Base-by-base conservation (phyloP, 2,797 vertebrate species). In the Enteromius argenteus region DNA sequence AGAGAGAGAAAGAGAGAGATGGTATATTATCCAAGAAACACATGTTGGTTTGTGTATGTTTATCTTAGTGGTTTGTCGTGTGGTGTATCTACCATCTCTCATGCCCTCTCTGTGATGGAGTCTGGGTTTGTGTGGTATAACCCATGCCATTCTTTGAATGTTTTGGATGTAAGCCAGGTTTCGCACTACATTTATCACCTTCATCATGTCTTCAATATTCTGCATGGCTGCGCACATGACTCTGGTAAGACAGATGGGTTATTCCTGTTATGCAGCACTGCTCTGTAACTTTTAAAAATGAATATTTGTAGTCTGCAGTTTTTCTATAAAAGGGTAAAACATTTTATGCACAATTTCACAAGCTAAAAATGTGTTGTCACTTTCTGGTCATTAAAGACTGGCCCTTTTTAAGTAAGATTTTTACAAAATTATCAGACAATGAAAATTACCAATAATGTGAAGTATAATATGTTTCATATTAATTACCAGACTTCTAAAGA, bases 51-150 rank as follows among this genome's bases (percentile, higher is more conserved):
- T 83, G 69, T 73, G 56, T 51, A 39, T 53, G 49, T 77, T 67
- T 76, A 60, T 76, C 72, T 76, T 76, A 53, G 81, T 77, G 81
- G 81, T 83, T 58, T 83, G 62, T 76, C 64, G 11, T 68, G 81
- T 76, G 72, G 73, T 83, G 56, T 83, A 73, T 83, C 73, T 83
- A 49, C n/a, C 60, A 68, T 67, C 32, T 68, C 60, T 56, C 32
- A 14, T 56, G 37, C 35, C 62, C 72, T 76, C 35, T 51, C 62
- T 56, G 72, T 39, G 11, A 83, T 42, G 69, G 3, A 64, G 72
- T 76, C 60, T 76, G 42, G 23, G 60, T 64, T 74, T 19, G 42
- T 82, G 49, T 83, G 62, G 81, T 76, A 44, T 42, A 83, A 76
- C 46, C 8, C 60, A 76, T 67, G 73, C 49, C 72, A 78, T 78